Conservation (phyloP, 2,888 invertebrate genomes). For the Caenorhabditis sulstoni region DNA sequence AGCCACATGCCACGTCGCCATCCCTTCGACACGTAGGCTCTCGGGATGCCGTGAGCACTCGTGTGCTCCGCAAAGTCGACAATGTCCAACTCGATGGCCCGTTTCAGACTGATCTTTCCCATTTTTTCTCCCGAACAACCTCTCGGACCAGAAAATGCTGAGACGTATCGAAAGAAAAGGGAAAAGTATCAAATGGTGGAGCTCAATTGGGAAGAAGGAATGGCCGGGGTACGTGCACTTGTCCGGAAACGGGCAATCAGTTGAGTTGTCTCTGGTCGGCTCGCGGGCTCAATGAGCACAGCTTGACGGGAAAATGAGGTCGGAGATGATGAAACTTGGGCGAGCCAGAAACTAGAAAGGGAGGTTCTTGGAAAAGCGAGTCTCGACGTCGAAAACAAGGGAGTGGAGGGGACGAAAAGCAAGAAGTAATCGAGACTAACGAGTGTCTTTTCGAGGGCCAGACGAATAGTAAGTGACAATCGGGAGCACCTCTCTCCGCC, state of each 20-base stretch:
- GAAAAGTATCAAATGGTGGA: slow-evolving; percentile 38
- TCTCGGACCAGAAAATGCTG: too few species aligned
- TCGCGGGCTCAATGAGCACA: slow-evolving; percentile 38
- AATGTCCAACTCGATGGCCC: slow-evolving; percentile 63
- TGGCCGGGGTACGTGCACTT: slow-evolving; percentile 36
- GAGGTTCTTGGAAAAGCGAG: not conserved
- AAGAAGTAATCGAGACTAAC: slow-evolving; percentile 42
- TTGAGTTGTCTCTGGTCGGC: slow-evolving; percentile 21
- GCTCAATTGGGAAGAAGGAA: slow-evolving; percentile 32
- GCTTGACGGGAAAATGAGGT: slow-evolving; percentile 43
- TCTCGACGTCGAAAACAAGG: slow-evolving; percentile 27
- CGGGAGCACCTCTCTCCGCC: slow-evolving; percentile 17
- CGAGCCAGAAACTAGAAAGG: not conserved
- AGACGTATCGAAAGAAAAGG: not conserved
- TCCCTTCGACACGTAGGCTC: slow-evolving; percentile 75
- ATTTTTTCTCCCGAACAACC: too few species aligned
- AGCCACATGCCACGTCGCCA: slow-evolving; percentile 73
- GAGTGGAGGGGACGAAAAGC: too few species aligned
- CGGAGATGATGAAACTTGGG: not conserved
- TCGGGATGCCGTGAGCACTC: slow-evolving; percentile 79
- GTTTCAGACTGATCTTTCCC: slow-evolving; percentile 54
- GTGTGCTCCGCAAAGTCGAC: slow-evolving; percentile 76
- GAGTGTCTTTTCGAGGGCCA: slow-evolving; percentile 23
- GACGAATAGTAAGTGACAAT: slow-evolving; percentile 58
- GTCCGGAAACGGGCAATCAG: slow-evolving; percentile 48